Conservation (phyloP, 2,113 vertebrate species). For the Origma solitaria region DNA sequence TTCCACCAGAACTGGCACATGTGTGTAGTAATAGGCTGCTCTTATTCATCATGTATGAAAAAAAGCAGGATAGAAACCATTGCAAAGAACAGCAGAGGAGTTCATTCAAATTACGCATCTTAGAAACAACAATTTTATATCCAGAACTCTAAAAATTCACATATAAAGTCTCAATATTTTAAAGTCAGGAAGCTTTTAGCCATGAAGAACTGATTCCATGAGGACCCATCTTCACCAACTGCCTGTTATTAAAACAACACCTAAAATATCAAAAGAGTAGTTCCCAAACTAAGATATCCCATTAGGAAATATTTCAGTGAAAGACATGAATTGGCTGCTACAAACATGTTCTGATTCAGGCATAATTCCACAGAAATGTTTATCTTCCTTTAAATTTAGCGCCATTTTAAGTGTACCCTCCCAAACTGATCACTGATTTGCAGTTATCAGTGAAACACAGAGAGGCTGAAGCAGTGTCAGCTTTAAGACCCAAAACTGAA, state of each 20-base stretch:
- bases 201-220: fast-evolving
- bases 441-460: fast-evolving
- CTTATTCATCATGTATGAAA: background rate
- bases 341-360: background rate
- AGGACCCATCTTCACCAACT: background rate
- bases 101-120: background rate
- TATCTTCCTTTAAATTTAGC: background rate
- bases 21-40: background rate
- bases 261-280: background rate
- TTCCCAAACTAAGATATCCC: background rate
- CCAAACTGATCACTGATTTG: background rate
- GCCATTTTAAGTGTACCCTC: background rate
- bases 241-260: background rate
- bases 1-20: background rate
- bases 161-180: background rate
- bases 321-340: background rate
- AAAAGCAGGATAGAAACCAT: background rate
- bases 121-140: background rate
- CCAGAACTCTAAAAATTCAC: background rate
- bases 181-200: background rate
- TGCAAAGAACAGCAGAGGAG: background rate
- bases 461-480: background rate
- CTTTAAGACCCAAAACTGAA: background rate
- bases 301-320: background rate
- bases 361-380: background rate